Evolutionary conservation across 2,113 vertebrate genomes (phyloP).

Genomic region (Mobula hypostoma): DNA sequence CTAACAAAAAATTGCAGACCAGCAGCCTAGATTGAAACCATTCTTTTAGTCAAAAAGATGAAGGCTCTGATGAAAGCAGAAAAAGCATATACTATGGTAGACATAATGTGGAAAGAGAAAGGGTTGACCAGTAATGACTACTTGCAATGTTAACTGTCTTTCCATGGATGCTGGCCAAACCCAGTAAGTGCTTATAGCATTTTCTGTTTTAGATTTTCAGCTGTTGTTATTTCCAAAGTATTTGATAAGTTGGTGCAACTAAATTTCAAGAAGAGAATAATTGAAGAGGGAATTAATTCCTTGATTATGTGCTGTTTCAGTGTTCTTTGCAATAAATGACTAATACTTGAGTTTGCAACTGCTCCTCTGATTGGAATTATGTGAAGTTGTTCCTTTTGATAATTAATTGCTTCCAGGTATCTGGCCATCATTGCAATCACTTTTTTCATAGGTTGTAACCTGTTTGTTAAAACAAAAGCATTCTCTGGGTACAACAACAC

Average conservation of each 20-base stretch:
- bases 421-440: neutral
- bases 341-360: neutral
- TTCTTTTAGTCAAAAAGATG: neutral
- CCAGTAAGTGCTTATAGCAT: no score
- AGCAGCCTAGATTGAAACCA: neutral
- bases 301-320: neutral
- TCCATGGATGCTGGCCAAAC: no score
- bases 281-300: neutral
- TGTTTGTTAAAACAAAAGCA: neutral
- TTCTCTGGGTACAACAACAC: neutral
- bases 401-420: neutral
- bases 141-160: no score
- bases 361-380: neutral
- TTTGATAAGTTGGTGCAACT: no score
- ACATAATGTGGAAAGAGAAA: neutral
- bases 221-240: no score
- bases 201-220: no score
- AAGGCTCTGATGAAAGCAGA: neutral
- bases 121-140: no score
- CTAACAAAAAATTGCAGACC: neutral
- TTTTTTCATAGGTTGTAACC: neutral
- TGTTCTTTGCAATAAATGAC: neutral
- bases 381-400: neutral
- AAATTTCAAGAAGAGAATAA: no score
- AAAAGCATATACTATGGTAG: neutral